These are phyloP conservation scores for Phengaris alcon DNA, from an alignment of 2,888 invertebrate species.

Conservation along the genomic window DNA sequence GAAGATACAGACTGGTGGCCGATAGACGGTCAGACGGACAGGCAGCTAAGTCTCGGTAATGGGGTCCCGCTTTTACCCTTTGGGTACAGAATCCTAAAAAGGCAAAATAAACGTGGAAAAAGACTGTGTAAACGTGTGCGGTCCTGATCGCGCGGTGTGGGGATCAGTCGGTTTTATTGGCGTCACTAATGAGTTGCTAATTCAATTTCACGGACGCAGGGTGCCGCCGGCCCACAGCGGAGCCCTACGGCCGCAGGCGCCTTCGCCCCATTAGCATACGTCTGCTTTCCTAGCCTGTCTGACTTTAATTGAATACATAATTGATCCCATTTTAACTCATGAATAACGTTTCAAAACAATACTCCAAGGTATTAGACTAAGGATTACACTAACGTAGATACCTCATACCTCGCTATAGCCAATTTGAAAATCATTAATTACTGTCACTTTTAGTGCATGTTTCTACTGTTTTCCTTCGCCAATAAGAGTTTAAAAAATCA, in stretches of 20 bases:
- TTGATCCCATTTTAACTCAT: constrained; percentile 25
- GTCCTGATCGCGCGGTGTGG: constrained; percentile 41
- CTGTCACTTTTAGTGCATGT: too few species aligned
- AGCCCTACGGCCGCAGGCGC: constrained; percentile 36
- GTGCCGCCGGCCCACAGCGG: constrained; percentile 38
- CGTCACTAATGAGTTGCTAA: constrained; percentile 79
- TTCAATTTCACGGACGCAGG: constrained; percentile 75
- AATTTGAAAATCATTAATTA: too few species aligned
- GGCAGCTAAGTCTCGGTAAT: too few species aligned
- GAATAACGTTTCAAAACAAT: constrained; percentile 11
- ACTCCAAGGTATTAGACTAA: not conserved
- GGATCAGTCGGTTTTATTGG: constrained; percentile 70
- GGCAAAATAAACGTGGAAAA: constrained; percentile 27
- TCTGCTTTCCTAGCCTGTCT: constrained; percentile 15
- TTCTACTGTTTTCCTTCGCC: too few species aligned
- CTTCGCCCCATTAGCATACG: constrained; percentile 37
- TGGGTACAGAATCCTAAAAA: too few species aligned
- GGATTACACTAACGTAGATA: not conserved
- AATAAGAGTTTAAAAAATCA: too few species aligned
- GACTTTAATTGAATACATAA: constrained; percentile 29
- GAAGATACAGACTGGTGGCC: too few species aligned
- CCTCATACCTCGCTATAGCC: not conserved
- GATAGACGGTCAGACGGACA: too few species aligned
- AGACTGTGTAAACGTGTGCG: constrained; percentile 27
- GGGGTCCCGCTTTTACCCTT: too few species aligned